Conservation (phyloP, 1,140 invertebrate genomes). For the Armadillidium nasatum region DNA sequence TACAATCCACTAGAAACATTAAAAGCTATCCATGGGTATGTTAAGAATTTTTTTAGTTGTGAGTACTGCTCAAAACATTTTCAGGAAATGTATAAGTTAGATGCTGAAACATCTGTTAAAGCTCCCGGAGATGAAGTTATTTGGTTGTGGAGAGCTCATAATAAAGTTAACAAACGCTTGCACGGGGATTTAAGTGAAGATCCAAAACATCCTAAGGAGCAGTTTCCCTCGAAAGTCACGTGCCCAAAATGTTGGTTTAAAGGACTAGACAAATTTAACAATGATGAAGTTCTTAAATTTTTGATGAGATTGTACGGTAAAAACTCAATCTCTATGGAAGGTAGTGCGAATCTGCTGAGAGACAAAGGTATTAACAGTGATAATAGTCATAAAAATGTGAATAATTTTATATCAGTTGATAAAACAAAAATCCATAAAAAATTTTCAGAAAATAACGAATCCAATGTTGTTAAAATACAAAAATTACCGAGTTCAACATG, state of each 20-base stretch:
- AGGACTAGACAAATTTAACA: conserved; percentile 50
- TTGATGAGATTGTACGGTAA: conserved; percentile 67
- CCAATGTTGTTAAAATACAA: no score
- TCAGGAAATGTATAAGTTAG: conserved; percentile 61
- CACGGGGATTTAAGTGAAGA: conserved; percentile 84
- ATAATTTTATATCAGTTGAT: no score
- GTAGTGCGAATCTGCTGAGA: conserved; percentile 35
- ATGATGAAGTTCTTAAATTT: no score
- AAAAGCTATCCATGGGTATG: conserved; percentile 76
- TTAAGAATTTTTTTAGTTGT: conserved; percentile 92
- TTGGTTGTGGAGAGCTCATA: conserved; percentile 94
- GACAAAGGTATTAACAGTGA: conserved; percentile 10
- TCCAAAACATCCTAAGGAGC: conserved; percentile 79
- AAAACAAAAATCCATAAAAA: no score
- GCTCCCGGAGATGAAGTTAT: conserved; percentile 70
- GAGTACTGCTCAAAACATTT: conserved; percentile 85
- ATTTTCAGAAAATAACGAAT: no score
- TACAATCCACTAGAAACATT: conserved; percentile 62
- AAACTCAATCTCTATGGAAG: conserved; percentile 51
- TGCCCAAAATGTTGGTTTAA: conserved; percentile 65
- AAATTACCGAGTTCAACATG: no score
- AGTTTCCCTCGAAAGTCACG: conserved; percentile 69
- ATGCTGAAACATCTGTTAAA: conserved; percentile 62
- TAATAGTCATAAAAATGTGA: no score
- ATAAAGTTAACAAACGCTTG: conserved; percentile 83